Evolutionary conservation across 2,888 invertebrate species (phyloP).

Genomic region (Cordilura impudica): DNA sequence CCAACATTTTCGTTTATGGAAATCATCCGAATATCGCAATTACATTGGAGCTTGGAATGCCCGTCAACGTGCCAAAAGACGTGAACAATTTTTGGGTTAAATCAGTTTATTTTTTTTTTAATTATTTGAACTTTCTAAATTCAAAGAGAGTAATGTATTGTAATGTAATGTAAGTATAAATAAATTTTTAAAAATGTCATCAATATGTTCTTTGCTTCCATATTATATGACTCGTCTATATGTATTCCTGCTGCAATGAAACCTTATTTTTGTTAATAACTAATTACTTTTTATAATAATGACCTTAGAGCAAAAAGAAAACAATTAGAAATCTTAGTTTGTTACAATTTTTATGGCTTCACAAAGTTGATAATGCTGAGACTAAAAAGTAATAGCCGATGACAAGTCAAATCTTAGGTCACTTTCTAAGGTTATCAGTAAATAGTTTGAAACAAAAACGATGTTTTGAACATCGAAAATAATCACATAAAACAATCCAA

Average conservation of each 20-base stretch:
- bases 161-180: no score
- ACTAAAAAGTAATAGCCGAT: no score
- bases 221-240: no score
- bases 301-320: no score
- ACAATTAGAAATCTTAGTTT: background rate
- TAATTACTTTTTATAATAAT: background rate
- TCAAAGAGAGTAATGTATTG: no score
- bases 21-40: slow-evolving; percentile 47
- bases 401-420: slow-evolving; percentile 10
- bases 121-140: no score
- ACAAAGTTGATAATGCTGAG: background rate
- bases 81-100: background rate
- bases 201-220: background rate
- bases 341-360: background rate
- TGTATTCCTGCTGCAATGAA: no score
- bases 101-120: background rate
- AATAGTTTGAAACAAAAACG: background rate
- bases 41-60: slow-evolving; percentile 35
- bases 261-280: slow-evolving; percentile 3
- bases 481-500: background rate
- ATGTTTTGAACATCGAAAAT: background rate
- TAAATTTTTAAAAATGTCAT: background rate
- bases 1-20: slow-evolving; percentile 62
- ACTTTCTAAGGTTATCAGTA: slow-evolving; percentile 15
- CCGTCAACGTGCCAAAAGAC: background rate